Base-by-base conservation (phyloP, 2,888 invertebrate species). In the Agriopis marginaria region DNA sequence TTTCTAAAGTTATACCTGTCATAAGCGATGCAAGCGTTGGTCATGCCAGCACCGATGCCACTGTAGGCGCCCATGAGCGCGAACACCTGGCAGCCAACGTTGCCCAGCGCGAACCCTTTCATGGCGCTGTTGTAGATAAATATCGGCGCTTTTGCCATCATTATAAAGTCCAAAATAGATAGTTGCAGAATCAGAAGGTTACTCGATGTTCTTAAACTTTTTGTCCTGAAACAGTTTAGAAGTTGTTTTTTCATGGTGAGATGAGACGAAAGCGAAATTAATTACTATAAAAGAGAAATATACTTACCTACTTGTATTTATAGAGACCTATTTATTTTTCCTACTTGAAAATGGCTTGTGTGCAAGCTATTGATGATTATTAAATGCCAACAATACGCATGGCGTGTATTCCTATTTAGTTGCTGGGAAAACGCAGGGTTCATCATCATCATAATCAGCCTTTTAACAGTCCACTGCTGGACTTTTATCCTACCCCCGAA, bases 61-160 rank as follows among this genome's bases (percentile, higher is more conserved):
- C 97, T 96, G 73, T 97, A 94, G 0, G 98, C 95, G 0, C 98
- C 98, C 83, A 97, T 95, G 59, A 97, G 89, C 0, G 95, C 96
- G 82, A 97, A 98, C 74, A 97, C 95, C 84, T 97, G 97, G 82
- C 98, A 98, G 0, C 97, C 97, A 0, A 96, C 72, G 62, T 96
- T 94, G 0, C 98, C 98, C 6, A 95, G 82, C 0, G 97, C 97
- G 76, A 96, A 98, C 0, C 98, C 98, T 73, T 95, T 95, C 85
- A 96, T 95, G 77, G 97, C 97, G 45, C 97, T 97, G 84, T 98
- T 98, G 88, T 97, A 97, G 77, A 98, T 97, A 86, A 98, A 97
- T 75, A 98, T 96, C 0, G 98, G 98, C 0, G 97, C 95, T 90
- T 98, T 98, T 45, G 96, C 88, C 97, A 98, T 97, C 98, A 98